Base-by-base conservation (phyloP, 2,797 vertebrate genomes). In the Ammospiza maritima region DNA sequence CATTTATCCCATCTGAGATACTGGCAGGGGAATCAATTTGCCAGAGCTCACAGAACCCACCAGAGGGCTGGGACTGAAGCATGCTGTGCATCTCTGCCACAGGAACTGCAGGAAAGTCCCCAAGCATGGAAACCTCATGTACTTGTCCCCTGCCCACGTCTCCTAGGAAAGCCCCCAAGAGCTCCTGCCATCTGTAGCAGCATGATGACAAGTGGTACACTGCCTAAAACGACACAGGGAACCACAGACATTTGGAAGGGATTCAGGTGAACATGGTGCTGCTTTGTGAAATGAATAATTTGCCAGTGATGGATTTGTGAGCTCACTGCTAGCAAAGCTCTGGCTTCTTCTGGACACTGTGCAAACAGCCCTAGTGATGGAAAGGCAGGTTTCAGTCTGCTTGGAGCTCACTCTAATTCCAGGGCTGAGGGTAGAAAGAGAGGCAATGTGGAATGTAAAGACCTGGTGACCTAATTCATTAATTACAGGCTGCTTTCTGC, bases 261-360 rank as follows among this genome's bases (percentile, higher is more conserved):
- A 89, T 93, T 96, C 96, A 88, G 90, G 78, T 93, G 89, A 96
- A 93, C 70, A 58, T 23, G 72, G 89, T 88, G 82, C 93, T 92
- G 92, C 77, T 96, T 95, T 97, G 93, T 91, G 83, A 96, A 95
- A 82, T 42, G 89, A 96, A 86, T 96, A 95, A 97, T 56, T 67
- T 65, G 42, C 57, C 88, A 74, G 64, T 0, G 1, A 67, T 50
- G n/a, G 84, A 29, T 89, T 40, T 57, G 87, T 57, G 78, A 87
- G 23, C 57, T 70, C 3, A 0, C 71, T 81, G 57, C 65, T 80
- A 66, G 40, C 38, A 82, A 80, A 75, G 87, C 69, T 36, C 58
- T 47, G 45, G 25, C 30, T 91, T 74, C 65, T 66, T 75, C 83
- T 77, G 77, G 83, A 16, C 83, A 19, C 32, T 26, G 54, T 69